Conservation (phyloP, 2,888 invertebrate genomes). For the Neoaliturus tenellus region DNA sequence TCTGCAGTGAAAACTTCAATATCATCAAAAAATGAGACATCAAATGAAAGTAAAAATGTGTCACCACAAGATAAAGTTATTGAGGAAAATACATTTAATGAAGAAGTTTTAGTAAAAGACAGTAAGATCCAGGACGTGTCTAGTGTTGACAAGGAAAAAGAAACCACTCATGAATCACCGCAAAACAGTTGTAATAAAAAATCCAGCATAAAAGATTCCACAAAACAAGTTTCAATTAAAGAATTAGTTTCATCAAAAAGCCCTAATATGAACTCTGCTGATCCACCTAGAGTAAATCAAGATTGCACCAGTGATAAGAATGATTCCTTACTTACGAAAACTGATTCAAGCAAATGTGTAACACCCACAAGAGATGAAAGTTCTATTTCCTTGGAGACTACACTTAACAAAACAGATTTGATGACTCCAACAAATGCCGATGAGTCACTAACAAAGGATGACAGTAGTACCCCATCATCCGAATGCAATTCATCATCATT, state of each 20-base stretch:
- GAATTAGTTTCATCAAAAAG: not conserved
- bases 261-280: not conserved
- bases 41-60: not conserved
- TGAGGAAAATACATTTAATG: not conserved
- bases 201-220: not conserved
- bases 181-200: not conserved
- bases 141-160: not conserved
- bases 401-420: not conserved
- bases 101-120: not conserved
- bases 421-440: not conserved
- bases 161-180: not conserved
- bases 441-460: not conserved
- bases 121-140: not conserved
- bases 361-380: not conserved
- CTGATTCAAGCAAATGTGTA: conserved; percentile 58
- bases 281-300: not conserved
- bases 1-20: not conserved
- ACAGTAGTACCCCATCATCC: not conserved
- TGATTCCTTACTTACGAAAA: conserved; percentile 68
- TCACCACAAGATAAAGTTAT: not conserved
- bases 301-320: not conserved
- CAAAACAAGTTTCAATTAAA: not conserved
- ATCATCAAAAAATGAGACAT: not conserved
- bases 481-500: not conserved
- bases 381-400: not conserved